Conservation (phyloP, 2,797 vertebrate species). For the Danio tinwini region DNA sequence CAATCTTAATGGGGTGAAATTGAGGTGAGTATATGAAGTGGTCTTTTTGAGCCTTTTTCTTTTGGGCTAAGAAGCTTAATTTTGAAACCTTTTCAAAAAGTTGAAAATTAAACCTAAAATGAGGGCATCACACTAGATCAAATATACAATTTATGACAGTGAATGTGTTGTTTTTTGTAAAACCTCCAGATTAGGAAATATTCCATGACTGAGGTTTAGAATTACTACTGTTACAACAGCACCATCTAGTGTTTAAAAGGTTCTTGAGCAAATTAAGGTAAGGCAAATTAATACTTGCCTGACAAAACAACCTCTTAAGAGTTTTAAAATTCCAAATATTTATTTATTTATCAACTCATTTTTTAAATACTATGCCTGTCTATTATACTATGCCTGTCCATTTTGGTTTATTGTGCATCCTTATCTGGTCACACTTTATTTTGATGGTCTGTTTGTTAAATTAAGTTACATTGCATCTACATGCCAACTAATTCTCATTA, state of each 20-base stretch:
- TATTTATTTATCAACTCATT: too few relatives aligned
- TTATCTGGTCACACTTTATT: too few relatives aligned
- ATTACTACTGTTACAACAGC: not conserved
- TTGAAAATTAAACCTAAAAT: not conserved
- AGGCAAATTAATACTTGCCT: not conserved
- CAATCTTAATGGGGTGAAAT: not conserved
- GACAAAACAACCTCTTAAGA: not conserved
- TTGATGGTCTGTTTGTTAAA: too few relatives aligned
- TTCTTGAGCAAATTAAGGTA: not conserved
- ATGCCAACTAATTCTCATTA: too few relatives aligned
- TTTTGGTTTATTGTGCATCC: too few relatives aligned
- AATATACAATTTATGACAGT: not conserved
- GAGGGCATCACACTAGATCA: not conserved
- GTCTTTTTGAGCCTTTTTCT: not conserved
- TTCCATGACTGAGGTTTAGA: not conserved
- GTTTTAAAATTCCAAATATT: not conserved
- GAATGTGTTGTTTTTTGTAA: not conserved
- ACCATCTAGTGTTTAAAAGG: not conserved
- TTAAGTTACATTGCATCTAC: too few relatives aligned
- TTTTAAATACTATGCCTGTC: too few relatives aligned
- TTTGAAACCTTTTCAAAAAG: not conserved
- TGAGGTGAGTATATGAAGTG: not conserved
- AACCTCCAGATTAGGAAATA: not conserved
- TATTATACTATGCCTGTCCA: too few relatives aligned
- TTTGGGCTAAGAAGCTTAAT: slow-evolving; percentile 5